phyloP scores from a whole-genome alignment of 2,113 vertebrate genomes.

The Corythaixoides concolor region DNA sequence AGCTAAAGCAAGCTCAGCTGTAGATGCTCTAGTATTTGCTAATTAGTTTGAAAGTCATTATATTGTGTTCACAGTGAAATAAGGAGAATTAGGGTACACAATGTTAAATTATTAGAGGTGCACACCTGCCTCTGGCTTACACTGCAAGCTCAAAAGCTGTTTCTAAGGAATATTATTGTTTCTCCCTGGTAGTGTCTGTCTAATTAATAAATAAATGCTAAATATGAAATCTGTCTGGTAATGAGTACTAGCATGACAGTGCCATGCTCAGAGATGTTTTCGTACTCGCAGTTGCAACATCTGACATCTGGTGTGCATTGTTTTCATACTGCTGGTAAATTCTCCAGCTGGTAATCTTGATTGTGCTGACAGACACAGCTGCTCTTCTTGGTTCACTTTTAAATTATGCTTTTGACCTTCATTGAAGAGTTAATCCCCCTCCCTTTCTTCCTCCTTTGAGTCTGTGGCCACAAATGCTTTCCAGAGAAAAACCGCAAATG shows the following conservation, averaged over 20 bases:
- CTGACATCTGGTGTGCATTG: constrained; percentile 76
- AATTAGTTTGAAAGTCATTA: neutral
- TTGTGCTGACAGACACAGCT: constrained; percentile 75
- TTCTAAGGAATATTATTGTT: neutral
- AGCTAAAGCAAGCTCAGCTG: neutral
- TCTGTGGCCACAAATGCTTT: constrained; percentile 72
- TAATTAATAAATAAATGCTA: constrained; percentile 41
- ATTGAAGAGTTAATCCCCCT: constrained; percentile 73
- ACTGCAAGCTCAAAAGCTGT: neutral
- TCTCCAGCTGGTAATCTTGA: constrained; percentile 72
- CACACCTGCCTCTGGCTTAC: neutral
- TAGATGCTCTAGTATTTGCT: neutral
- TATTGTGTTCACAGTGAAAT: neutral
- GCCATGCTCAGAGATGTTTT: constrained; percentile 45
- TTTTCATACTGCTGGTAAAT: constrained; percentile 77
- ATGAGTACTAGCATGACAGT: constrained; percentile 11
- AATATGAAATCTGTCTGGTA: constrained; percentile 26
- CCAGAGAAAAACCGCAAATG: constrained; percentile 68
- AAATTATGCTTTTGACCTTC: constrained; percentile 80
- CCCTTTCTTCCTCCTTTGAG: constrained; percentile 72
- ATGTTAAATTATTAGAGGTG: neutral
- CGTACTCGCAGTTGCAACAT: constrained; percentile 35
- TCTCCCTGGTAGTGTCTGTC: constrained; percentile 5
- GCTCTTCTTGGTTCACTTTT: constrained; percentile 72
- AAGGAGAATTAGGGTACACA: neutral